These are phyloP conservation scores for Onychostruthus taczanowskii DNA, from an alignment of 2,113 vertebrate species.

Conservation along the genomic window DNA sequence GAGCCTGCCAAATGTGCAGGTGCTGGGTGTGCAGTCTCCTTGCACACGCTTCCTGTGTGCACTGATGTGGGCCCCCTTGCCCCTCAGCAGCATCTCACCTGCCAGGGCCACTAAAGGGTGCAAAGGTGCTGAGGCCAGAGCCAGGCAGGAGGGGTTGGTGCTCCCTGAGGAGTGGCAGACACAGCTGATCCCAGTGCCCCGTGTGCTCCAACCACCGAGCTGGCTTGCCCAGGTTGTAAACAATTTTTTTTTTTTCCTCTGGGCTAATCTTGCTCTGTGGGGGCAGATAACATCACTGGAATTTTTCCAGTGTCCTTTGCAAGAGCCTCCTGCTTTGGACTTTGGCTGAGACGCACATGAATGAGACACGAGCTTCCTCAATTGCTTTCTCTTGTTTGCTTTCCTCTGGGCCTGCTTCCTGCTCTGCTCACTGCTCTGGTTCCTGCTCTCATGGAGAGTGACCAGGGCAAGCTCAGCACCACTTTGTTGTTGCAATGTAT, in stretches of 20 bases:
- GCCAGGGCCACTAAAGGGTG: background rate
- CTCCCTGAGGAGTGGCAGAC: background rate
- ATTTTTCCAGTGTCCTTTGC: slow-evolving; percentile 56
- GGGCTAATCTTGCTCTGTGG: slow-evolving; percentile 22
- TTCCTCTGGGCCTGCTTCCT: background rate
- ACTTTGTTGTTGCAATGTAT: background rate
- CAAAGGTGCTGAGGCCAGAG: background rate
- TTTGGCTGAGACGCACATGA: background rate
- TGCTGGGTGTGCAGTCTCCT: background rate
- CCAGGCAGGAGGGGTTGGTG: background rate
- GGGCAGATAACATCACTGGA: slow-evolving; percentile 60
- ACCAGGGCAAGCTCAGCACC: background rate
- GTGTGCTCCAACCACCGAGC: background rate
- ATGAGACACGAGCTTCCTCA: slow-evolving; percentile 36
- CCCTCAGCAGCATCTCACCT: background rate
- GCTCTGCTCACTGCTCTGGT: background rate
- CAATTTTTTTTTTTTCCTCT: slow-evolving; percentile 17
- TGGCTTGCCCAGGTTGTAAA: slow-evolving; percentile 40
- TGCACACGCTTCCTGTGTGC: background rate
- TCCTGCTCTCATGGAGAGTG: background rate
- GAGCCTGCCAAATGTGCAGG: background rate
- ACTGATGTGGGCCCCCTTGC: rapidly evolving
- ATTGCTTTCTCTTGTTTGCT: slow-evolving; percentile 51
- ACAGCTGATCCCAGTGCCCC: background rate
- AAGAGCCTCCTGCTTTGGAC: slow-evolving; percentile 28